Base-by-base conservation (phyloP, 2,113 vertebrate genomes). In the Poeciliopsis prolifica region DNA sequence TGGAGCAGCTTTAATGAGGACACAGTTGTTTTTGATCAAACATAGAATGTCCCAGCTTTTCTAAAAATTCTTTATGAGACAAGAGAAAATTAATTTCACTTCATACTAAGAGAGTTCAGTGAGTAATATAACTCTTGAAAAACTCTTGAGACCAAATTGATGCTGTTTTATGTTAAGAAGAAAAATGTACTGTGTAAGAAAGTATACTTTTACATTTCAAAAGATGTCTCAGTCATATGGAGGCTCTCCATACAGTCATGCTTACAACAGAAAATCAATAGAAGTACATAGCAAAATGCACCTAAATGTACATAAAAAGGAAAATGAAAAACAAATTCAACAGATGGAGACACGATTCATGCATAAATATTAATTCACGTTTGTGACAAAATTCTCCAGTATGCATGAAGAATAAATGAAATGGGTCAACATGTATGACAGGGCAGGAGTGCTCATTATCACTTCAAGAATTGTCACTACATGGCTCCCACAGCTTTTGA, bases 1-100 rank as follows among this genome's bases (percentile, higher is more conserved):
- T 58, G 37, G 11, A 15, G 51, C 30, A 51, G 51, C 61, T 74
- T 83, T 15, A 48, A n/a, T 35, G 79, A 66, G 62, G 44, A 48
- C 14, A 48, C 44, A 19, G 22, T 80, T 30, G 22, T n/a, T 37
- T 26, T 79, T 69, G 3, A 42, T 79, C 68, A 54, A 64, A 15
- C 28, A 61, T 22, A 31, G 3, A 19, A 64, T 10, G 22, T 31
- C 30, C 26, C 3, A 22, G 30, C 9, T 48, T 40, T 44, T 67
- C 0, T 30, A 8, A 60, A 60, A 35, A 3, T 24, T 17, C 5
- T 31, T 48, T 11, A 17, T 35, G 11, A 26, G 51, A 35, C 24
- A 61, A 40, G 5, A 70, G 33, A 28, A 68, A 29, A 44, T 28
- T 9, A 10, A 58, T 58, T 54, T 54, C 8, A 8, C 51, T 54